Base-by-base conservation (phyloP, 64 coral and sea anemone genomes). In the Astreopora myriophthalma region DNA sequence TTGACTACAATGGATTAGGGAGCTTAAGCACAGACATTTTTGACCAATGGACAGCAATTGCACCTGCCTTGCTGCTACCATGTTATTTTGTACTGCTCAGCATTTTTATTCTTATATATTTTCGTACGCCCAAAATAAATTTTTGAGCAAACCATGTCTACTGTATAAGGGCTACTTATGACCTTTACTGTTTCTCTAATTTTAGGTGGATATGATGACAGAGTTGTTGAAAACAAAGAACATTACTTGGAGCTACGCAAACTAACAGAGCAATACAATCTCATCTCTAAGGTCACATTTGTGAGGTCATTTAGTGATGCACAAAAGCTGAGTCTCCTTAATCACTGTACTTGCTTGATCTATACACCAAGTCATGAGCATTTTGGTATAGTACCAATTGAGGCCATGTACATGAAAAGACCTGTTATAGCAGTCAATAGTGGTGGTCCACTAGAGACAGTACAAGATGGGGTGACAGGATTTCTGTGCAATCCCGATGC, bases 341-440 rank as follows among this genome's bases (percentile, higher is more conserved):
- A 93, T 71, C 57, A 33, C 25, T 91, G 90, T 69, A 87, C 66
- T n/a, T 99, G 97, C 31, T 84, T 99, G 29, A 38, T 99, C 30
- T 99, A 99, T 77, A 99, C 97, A 14, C 97, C 97, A 19, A 96
- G 94, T 30, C 75, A 99, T 30, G 97, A 95, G 91, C 97, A 99
- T n/a, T 99, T 99, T 94, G 97, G 97, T 38, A 84, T 99, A 34
- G 97, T 99, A 48, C 97, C 97, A 34, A 99, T 99, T 39, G 97
- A 99, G 62, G 97, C 97, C 39, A 99, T 99, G 97, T 99, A 96
- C 74, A 92, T 89, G 85, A 74, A 74, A 25, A 34, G 97, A 24
- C 97, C 97, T 76, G 97, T 99, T 6, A 96, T 99, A 77, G 97
- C 97, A 2, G 94, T 99, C 17, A 96, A 96, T 17, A 99, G 80